Evolutionary conservation across 2,113 vertebrate species (phyloP).

Genomic region (Struthio camelus): DNA sequence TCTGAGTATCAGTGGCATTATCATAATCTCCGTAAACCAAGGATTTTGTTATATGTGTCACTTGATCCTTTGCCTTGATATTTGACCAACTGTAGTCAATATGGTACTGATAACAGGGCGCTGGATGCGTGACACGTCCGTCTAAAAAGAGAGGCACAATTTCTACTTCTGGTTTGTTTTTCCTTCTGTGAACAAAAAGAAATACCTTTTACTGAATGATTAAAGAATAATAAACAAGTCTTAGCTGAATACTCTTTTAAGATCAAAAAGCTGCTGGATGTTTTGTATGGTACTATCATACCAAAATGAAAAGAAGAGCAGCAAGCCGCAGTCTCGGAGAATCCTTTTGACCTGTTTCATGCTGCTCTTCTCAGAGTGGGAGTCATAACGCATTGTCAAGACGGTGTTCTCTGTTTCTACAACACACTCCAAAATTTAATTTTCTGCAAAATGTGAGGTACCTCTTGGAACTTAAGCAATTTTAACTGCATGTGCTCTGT

Average conservation of each 20-base stretch:
- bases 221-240: not conserved
- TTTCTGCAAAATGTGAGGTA: not conserved
- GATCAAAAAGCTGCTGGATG: not conserved
- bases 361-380: not conserved
- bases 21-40: not conserved
- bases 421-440: slow-evolving; percentile 55
- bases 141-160: not conserved
- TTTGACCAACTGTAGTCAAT: not conserved
- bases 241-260: not conserved
- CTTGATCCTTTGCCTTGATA: not conserved
- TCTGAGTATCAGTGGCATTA: not conserved
- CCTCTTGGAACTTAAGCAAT: not conserved
- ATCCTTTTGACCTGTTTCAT: not conserved
- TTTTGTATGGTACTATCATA: not conserved
- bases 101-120: not conserved
- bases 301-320: slow-evolving; percentile 6
- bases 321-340: not conserved
- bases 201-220: not conserved
- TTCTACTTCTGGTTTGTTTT: not conserved
- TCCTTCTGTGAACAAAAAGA: not conserved
- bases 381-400: not conserved
- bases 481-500: slow-evolving; percentile 30
- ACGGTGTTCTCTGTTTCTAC: not conserved
- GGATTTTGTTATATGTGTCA: not conserved
- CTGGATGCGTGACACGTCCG: fast-evolving